Percentiles rank a stretch among this genome's conserved stretches.
These are phyloP conservation scores for Pithys albifrons DNA, from an alignment of 2,113 vertebrate genomes.

Conservation along the genomic window DNA sequence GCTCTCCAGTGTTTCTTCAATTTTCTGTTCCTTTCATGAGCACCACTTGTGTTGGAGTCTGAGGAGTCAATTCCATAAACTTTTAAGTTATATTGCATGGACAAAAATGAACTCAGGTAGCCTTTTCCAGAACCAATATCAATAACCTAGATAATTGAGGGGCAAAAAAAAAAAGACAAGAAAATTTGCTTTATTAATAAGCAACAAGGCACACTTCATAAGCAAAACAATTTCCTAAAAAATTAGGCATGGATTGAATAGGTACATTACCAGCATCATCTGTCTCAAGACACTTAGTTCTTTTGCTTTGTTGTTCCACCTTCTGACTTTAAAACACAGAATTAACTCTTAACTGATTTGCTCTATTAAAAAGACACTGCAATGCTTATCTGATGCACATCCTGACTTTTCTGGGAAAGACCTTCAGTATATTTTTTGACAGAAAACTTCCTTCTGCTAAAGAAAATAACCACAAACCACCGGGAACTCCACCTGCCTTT, in stretches of 20 bases:
- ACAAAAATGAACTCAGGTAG: conserved; percentile 94
- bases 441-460: not conserved
- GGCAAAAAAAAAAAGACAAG: not conserved
- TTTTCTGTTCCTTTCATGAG: conserved; percentile 93
- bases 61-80: conserved; percentile 98
- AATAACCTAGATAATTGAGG: conserved; percentile 80
- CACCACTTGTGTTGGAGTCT: conserved; percentile 87
- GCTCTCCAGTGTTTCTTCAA: conserved; percentile 90
- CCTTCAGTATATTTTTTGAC: not conserved
- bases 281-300: not conserved
- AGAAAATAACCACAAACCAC: not conserved
- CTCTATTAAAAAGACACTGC: not conserved
- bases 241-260: not conserved
- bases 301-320: not conserved
- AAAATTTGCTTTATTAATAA: not conserved
- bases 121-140: conserved; percentile 97
- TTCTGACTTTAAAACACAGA: conserved; percentile 29
- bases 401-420: not conserved
- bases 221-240: not conserved
- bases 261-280: not conserved
- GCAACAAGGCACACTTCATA: not conserved
- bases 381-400: not conserved
- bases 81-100: conserved; percentile 86
- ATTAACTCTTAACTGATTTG: not conserved
- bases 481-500: not conserved